Base-by-base conservation (phyloP, 2,113 vertebrate species). In the Corythaixoides concolor region DNA sequence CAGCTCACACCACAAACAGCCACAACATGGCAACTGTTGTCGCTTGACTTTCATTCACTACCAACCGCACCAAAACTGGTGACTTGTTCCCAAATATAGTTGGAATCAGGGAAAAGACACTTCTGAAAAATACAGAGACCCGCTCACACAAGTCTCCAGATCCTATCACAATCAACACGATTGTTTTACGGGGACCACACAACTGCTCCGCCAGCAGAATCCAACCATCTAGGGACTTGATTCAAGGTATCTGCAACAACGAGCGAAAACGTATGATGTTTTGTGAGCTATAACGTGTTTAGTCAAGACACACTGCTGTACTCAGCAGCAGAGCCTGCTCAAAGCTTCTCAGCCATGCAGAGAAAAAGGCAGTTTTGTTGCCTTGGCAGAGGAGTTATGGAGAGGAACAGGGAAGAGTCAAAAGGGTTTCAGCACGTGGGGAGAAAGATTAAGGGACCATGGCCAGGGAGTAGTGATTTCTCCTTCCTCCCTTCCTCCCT, bases 291-390 rank as follows among this genome's bases (percentile, higher is more conserved):
- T 91, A 93, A 78, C 30, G 0, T 30, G 58, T 74, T 88, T 55
- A 80, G 78, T 62, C 90, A 96, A 80, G 93, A 93, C 35, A 69
- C 75, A 80, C 45, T 90, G 75, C 79, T 77, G 63, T 53, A 86
- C 50, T 86, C 50, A 19, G 91, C 90, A 88, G 68, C 79, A 86
- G 14, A 88, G 56, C 50, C 91, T 63, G 68, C 80, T 92, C 68
- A 89, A 50, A 92, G 55, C 73, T 89, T 60, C 76, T 90, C 93
- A 93, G 26, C 60, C 91, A 63, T 93, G 89, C 88, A 95, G 52
- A 74, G 73, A 74, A 84, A 92, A n/a, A 92, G 21, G 43, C 76
- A 62, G 3, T 72, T 92, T 72, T 58, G 62, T 73, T 63, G 45
- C 62, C 32, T 12, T 68, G 64, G 73, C 64, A 88, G 78, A 89